Evolutionary conservation across 2,113 vertebrate genomes (phyloP).

Genomic region (Malurus alboscapulatus): DNA sequence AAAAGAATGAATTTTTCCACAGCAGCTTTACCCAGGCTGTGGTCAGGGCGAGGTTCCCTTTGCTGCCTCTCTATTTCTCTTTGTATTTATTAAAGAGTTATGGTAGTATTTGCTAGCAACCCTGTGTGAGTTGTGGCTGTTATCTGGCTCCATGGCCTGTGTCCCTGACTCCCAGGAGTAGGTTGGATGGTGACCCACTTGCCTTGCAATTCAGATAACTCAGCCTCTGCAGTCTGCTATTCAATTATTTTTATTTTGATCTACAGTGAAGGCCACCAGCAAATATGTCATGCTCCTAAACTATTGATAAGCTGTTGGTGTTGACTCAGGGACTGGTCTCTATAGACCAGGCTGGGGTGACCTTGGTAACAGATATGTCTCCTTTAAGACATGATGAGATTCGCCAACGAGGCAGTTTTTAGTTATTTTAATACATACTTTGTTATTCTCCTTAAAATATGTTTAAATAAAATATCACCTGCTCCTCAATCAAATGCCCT

Average conservation of each 20-base stretch:
- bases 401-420: neutral
- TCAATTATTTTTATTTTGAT: neutral
- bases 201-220: neutral
- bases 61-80: neutral
- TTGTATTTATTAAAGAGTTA: fast-evolving
- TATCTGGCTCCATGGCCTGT: neutral
- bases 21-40: neutral
- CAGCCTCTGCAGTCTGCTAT: neutral
- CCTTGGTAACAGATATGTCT: neutral
- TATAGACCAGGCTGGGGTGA: neutral
- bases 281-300: neutral
- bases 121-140: fast-evolving
- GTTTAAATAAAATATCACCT: neutral
- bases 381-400: neutral
- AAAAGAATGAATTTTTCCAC: neutral
- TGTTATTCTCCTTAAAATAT: neutral
- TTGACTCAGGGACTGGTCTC: neutral
- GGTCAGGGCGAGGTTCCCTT: neutral
- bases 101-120: neutral
- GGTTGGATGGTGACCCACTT: neutral
- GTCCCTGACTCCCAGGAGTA: neutral
- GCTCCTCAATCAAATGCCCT: neutral
- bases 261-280: neutral
- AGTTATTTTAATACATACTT: neutral
- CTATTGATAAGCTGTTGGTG: neutral